A percentile compares a stretch with the other conserved stretches of the same genome.
phyloP scores from a whole-genome alignment of 2,888 invertebrate species.

The Dynastes tityus region DNA sequence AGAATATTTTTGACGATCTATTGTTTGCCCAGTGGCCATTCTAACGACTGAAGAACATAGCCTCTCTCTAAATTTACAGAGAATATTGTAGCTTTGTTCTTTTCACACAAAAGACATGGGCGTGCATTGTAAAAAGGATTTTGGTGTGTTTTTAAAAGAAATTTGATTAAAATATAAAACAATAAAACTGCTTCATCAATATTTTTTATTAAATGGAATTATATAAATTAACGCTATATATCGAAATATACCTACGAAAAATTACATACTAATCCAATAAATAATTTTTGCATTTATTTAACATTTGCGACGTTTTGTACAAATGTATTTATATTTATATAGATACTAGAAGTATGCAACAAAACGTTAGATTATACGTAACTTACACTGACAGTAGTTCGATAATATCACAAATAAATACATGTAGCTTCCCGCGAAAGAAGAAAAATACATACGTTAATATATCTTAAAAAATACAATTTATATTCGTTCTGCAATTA shows the following conservation, averaged over 20 bases:
- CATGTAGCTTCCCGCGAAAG: neutral
- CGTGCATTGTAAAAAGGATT: too few species aligned
- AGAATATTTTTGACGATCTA: too few species aligned
- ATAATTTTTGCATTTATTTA: conserved; percentile 31
- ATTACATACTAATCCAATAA: conserved; percentile 30
- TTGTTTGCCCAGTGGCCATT: too few species aligned
- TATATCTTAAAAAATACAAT: neutral
- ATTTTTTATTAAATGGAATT: conserved; percentile 40
- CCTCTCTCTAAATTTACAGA: too few species aligned
- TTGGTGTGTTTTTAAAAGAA: too few species aligned
- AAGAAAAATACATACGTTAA: neutral
- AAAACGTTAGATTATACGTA: conserved; percentile 14
- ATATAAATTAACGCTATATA: conserved; percentile 38
- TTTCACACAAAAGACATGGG: too few species aligned
- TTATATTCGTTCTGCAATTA: neutral
- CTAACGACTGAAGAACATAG: too few species aligned
- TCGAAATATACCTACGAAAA: conserved; percentile 30
- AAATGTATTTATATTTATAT: conserved; percentile 13
- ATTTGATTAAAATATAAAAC: too few species aligned
- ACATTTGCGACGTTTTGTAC: conserved; percentile 33
- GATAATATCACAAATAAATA: conserved; percentile 36
- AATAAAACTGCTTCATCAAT: neutral
- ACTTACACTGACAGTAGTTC: conserved; percentile 21
- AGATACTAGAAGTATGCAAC: conserved; percentile 16
- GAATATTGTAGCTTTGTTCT: too few species aligned